Evolutionary conservation across 2,113 vertebrate species (phyloP).

Genomic region (Eupsittula cactorum): DNA sequence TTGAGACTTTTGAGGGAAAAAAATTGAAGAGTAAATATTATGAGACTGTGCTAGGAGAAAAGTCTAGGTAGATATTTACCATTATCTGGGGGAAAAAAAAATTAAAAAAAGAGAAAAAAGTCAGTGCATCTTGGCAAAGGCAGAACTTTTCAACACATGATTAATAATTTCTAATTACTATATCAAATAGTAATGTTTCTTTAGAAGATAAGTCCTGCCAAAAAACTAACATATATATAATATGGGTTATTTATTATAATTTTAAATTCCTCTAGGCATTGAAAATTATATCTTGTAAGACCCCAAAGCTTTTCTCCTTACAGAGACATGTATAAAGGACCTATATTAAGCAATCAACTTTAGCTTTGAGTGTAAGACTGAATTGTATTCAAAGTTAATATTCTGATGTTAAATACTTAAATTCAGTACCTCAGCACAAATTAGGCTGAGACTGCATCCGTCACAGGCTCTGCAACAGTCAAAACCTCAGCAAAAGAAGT

Average conservation of each 20-base stretch:
- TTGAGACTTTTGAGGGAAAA: background rate
- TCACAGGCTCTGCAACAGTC: background rate
- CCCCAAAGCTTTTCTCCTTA: background rate
- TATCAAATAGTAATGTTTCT: background rate
- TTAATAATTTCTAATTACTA: background rate
- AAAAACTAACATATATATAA: background rate
- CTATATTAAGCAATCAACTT: background rate
- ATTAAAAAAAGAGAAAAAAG: background rate
- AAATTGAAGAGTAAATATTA: background rate
- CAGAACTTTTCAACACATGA: background rate
- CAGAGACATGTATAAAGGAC: background rate
- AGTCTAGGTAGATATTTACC: background rate
- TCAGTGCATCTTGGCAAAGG: background rate
- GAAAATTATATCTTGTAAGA: background rate
- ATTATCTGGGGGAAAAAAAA: background rate
- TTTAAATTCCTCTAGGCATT: background rate
- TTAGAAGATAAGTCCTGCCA: background rate
- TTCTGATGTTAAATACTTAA: background rate
- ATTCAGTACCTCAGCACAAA: background rate
- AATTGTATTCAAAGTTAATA: background rate
- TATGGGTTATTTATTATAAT: background rate
- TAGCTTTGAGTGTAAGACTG: background rate
- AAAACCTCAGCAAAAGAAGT: background rate
- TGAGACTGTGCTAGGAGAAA: background rate
- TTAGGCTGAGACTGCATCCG: background rate